Evolutionary conservation across 2,888 invertebrate species (phyloP).

Genomic region (Myopa tessellatipennis): DNA sequence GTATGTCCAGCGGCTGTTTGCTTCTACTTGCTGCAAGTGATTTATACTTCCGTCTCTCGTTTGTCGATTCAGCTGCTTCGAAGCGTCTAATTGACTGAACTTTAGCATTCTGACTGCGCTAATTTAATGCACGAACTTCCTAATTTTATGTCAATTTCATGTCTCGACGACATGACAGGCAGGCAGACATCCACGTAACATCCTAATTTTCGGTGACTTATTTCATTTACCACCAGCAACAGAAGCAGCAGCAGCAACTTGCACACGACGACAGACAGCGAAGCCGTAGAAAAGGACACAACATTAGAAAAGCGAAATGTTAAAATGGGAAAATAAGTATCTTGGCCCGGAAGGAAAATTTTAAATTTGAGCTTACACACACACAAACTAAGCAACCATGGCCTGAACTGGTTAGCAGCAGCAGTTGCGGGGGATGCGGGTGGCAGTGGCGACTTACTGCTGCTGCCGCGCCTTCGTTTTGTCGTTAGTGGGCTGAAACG

Average conservation of each 20-base stretch:
- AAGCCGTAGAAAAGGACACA: neutral
- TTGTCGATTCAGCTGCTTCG: neutral
- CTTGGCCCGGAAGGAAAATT: conserved; percentile 9
- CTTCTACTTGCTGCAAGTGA: no score
- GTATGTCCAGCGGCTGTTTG: no score
- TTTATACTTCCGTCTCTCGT: neutral
- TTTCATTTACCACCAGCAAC: conserved; percentile 5
- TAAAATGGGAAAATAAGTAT: conserved; percentile 13
- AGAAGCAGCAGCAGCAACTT: neutral
- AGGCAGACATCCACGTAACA: neutral
- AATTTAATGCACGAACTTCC: conserved; percentile 16
- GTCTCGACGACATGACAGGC: neutral
- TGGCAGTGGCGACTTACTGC: neutral
- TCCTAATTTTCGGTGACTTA: conserved; percentile 12
- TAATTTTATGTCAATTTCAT: conserved; percentile 1
- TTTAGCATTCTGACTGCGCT: neutral
- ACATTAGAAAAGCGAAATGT: neutral
- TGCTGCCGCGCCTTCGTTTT: neutral
- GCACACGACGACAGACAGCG: neutral
- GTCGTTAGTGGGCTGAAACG: neutral
- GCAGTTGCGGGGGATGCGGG: neutral
- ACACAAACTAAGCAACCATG: neutral
- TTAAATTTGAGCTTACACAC: neutral
- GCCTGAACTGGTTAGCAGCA: neutral
- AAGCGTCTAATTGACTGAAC: conserved; percentile 11